Base-by-base conservation (phyloP, 2,797 vertebrate genomes). In the Sebastes aleutianus region DNA sequence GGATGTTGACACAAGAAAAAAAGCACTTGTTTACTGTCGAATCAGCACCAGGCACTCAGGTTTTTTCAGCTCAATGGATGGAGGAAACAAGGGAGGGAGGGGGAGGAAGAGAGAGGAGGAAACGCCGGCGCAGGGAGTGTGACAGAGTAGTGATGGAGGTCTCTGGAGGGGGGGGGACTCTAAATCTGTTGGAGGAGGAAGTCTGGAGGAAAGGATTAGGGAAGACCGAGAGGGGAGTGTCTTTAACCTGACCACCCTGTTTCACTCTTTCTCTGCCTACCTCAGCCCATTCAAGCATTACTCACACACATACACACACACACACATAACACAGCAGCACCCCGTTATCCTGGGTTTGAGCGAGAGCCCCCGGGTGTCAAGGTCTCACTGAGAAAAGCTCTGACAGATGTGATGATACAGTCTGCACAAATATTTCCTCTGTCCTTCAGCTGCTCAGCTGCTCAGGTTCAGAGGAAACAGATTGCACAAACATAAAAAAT, bases 131-230 rank as follows among this genome's bases (percentile, higher is more conserved):
- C 80, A 93, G 93, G 86, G 90, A 87, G 92, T 84, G 87, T 90
- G 92, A 94, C 90, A 90, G 91, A 78, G 91, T 85, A 93, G 93
- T 94, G 94, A 94, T 94, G 92, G 88, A 93, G 88, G 83, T 91
- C 88, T 82, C 87, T 78, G 84, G 90, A 83, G 83, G 84, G 65
- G 88, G 87, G 87, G 74, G 71, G 36, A 73, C 91, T 93, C 93
- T 95, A 95, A 95, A 95, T 95, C 94, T 95, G 95, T 94, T 94
- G 90, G 89, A 95, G 91, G 87, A 96, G 95, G 96, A 96, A 96
- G 94, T 96, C 95, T 96, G 96, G 95, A 95, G 95, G 94, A 95
- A 95, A 93, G 95, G 96, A 96, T 96, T 96, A 96, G 95, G 91
- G 89, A 92, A 89, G 90, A 87, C 92, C 87, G 90, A 88, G 92